A percentile compares a stretch with the other conserved stretches of the same genome.
Evolutionary conservation across 2,113 vertebrate species (phyloP).

Genomic region (Sclerurus mexicanus): DNA sequence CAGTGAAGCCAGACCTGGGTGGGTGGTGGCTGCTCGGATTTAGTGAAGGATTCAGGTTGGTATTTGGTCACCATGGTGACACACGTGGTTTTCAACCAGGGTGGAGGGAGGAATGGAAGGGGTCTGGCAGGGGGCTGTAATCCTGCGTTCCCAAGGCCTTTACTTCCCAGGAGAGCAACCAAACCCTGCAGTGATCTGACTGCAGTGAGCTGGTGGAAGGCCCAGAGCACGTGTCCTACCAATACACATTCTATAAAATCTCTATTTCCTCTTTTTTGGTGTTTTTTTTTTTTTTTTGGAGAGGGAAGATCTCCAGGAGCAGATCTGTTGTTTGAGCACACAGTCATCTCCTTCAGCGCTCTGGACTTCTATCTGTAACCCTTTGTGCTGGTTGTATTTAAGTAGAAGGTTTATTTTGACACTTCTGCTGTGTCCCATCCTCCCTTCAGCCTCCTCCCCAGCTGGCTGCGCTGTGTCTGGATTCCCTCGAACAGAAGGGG

Average conservation of each 20-base stretch:
- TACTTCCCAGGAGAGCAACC: neutral
- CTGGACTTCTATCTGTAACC: neutral
- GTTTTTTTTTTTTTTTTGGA: neutral
- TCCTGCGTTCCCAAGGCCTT: rapidly evolving
- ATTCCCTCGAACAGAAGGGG: conserved; percentile 8
- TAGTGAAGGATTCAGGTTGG: rapidly evolving
- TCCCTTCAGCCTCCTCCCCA: neutral
- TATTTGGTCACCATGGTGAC: neutral
- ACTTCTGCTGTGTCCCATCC: neutral
- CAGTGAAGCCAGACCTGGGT: neutral
- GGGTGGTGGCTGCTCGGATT: rapidly evolving
- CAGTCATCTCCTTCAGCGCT: neutral
- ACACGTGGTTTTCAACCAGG: rapidly evolving
- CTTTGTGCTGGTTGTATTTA: neutral
- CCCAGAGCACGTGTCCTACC: neutral
- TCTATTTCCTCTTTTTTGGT: neutral
- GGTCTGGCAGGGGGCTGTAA: neutral
- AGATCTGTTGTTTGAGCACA: neutral
- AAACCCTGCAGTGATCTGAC: neutral
- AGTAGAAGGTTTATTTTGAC: neutral
- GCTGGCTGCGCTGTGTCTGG: neutral
- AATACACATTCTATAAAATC: neutral
- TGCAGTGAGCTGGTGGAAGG: rapidly evolving
- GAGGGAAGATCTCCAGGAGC: neutral
- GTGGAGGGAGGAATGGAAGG: neutral